Conservation (phyloP, 2,113 vertebrate species). For the Strigops habroptila region DNA sequence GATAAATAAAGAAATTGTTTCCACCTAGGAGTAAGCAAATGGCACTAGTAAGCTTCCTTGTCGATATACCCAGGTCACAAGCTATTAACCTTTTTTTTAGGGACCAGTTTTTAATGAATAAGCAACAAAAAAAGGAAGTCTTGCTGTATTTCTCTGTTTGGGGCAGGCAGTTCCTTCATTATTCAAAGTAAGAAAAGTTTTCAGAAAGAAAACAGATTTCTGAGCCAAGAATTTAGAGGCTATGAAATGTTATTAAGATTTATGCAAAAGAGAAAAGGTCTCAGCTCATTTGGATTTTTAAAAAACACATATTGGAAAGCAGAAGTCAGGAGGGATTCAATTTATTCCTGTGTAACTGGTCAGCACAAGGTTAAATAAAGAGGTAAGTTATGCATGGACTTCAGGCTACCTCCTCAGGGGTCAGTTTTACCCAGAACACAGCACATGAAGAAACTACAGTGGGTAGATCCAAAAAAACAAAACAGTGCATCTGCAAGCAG, state of each 20-base stretch:
- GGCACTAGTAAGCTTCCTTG: background rate
- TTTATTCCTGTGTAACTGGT: background rate
- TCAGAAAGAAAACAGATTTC: background rate
- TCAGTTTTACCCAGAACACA: background rate
- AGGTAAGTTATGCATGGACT: background rate
- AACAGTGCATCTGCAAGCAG: background rate
- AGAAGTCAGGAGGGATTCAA: background rate
- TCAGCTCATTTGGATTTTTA: background rate
- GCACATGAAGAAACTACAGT: background rate
- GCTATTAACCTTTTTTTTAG: background rate
- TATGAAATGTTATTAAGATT: conserved; percentile 9
- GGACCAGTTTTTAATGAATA: background rate
- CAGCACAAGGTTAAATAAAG: conserved; percentile 25
- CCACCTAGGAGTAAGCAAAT: background rate
- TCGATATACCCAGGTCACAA: background rate
- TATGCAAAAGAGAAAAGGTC: background rate
- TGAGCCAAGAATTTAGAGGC: conserved; percentile 15
- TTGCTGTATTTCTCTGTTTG: background rate
- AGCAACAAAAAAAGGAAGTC: background rate
- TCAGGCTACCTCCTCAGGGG: background rate
- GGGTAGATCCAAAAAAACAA: background rate
- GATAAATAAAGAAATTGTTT: conserved; percentile 1
- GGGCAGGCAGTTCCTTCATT: background rate
- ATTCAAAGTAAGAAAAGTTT: conserved; percentile 6
- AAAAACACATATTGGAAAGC: background rate